Evolutionary conservation across 1,140 invertebrate species (phyloP), one percentile per base, ranked within the genome.

Genomic region (Drosophila guanche): DNA sequence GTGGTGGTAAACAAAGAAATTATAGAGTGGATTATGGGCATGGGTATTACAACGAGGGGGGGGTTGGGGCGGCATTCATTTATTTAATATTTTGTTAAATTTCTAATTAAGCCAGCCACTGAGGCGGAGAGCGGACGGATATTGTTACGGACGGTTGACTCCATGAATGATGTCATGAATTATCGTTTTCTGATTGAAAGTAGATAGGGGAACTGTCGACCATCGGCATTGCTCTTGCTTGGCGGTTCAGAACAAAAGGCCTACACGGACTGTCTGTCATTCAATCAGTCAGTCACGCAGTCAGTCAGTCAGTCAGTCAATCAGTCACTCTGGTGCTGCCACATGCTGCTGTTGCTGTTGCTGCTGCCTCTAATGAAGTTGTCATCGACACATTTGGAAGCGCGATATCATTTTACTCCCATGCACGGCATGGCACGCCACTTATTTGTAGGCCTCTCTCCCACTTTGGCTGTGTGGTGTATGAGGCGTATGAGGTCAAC

Each of bases 101-200:
- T 85, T 80, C 72, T 79, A 85, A 85, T 85, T 85, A 85, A 85
- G 76, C 65, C 67, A 80, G 50, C 46, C 73, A 77, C 76, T 86
- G 72, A 73, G 80, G 72, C 80, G 73, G 62, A 51, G 74, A 63
- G 59, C 14, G 65, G 48, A 23, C 43, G 33, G 41, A 12, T 27
- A 62, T 62, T 74, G 66, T 68, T 75, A 59, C 74, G 79, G 70
- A 27, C 61, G 40, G 40, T 53, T 43, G 47, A 37, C 46, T 48
- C 33, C 51, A 48, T 59, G 72, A 37, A 72, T 89, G 85, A 89
- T 89, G 86, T 89, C 85, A 89, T 89, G 74, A 90, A 76, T 90
- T 90, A 90, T 89, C 81, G 83, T 79, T 78, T 88, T 88, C 75
- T 88, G 83, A 88, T 88, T 89, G 84, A 88, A 88, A 88, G 78